Conservation (phyloP, 2,888 invertebrate species). For the Terebella lapidaria region DNA sequence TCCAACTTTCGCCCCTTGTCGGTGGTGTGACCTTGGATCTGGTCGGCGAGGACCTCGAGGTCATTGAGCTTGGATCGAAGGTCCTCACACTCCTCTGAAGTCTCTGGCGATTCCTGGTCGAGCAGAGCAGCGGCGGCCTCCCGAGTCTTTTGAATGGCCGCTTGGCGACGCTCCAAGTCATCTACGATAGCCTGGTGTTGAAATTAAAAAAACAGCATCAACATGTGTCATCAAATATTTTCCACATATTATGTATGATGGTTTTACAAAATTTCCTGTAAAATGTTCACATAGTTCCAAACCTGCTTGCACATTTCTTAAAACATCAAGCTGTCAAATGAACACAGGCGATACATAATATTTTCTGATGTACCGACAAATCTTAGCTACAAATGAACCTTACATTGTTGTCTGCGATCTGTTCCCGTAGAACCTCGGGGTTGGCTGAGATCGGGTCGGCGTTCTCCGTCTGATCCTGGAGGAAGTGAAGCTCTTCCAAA, state of each 20-base stretch:
- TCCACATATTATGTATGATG: neutral
- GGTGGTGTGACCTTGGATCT: conserved; percentile 28
- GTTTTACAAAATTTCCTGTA: neutral
- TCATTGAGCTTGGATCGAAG: conserved; percentile 41
- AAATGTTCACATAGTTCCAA: too few species aligned
- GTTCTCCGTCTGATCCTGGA: conserved; percentile 40
- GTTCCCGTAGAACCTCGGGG: conserved; percentile 45
- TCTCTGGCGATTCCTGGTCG: conserved; percentile 18
- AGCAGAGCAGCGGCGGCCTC: conserved; percentile 26
- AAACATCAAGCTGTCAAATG: too few species aligned
- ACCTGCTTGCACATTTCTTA: too few species aligned
- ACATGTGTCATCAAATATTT: too few species aligned
- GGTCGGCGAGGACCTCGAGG: conserved; percentile 33
- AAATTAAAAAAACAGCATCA: neutral
- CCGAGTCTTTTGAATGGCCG: conserved; percentile 36
- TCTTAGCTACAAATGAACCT: too few species aligned
- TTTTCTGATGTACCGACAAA: too few species aligned
- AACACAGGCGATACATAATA: too few species aligned
- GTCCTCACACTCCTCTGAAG: conserved; percentile 30
- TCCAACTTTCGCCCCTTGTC: conserved; percentile 35
- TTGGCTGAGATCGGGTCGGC: conserved; percentile 48
- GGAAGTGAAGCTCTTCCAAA: conserved; percentile 43
- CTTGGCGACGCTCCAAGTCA: conserved; percentile 37
- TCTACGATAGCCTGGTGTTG: conserved; percentile 35
- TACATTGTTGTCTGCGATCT: conserved; percentile 46